Percentiles rank a stretch among this genome's conserved stretches.
Evolutionary conservation across 2,888 invertebrate genomes (phyloP).

Genomic region (Plebejus argus): DNA sequence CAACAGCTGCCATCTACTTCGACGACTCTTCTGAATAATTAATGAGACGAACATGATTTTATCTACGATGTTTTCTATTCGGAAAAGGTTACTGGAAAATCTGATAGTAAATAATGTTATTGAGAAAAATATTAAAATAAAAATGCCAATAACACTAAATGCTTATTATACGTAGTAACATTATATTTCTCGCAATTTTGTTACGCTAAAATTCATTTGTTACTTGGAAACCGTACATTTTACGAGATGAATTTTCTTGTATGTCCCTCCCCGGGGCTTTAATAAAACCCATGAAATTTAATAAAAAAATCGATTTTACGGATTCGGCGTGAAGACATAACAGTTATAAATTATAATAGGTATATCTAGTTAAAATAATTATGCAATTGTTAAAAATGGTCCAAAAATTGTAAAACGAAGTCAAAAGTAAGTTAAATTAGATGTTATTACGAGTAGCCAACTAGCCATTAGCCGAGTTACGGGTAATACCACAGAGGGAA

Average conservation of each 20-base stretch:
- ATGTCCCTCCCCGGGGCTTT: background rate
- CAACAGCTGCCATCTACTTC: background rate
- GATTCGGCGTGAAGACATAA: too few relatives aligned
- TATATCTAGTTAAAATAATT: too few relatives aligned
- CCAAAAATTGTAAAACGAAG: background rate
- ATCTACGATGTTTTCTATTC: background rate
- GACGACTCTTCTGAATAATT: background rate
- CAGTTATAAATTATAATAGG: too few relatives aligned
- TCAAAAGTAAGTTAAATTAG: background rate
- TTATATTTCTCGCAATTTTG: background rate
- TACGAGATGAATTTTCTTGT: background rate
- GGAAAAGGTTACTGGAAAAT: background rate
- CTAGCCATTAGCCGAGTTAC: background rate
- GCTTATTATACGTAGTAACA: too few relatives aligned
- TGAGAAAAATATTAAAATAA: background rate
- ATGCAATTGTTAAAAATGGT: too few relatives aligned
- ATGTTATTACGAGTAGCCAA: background rate
- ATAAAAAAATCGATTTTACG: too few relatives aligned
- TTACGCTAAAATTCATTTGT: background rate
- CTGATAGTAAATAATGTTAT: background rate
- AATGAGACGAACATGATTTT: constrained; percentile 1
- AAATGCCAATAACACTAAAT: background rate
- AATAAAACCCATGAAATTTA: background rate
- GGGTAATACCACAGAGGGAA: background rate
- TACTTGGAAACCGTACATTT: background rate